Evolutionary conservation across 1,140 invertebrate genomes (phyloP).

Genomic region (Pogonus chalceus): DNA sequence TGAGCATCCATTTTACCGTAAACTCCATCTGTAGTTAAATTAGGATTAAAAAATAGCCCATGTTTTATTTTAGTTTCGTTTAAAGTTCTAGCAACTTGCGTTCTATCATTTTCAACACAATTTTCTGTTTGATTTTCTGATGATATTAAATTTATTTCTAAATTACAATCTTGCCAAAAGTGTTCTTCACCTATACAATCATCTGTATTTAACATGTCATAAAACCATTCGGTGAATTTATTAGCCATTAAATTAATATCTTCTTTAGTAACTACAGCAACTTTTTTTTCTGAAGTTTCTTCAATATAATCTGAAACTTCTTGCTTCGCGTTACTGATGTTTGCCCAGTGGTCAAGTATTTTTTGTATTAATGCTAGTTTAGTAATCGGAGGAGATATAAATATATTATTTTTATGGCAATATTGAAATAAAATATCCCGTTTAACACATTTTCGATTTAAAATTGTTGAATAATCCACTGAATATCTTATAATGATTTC

Average conservation of each 20-base stretch:
- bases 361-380: conserved; percentile 37
- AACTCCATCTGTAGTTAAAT: conserved; percentile 41
- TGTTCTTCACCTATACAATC: conserved; percentile 38
- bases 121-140: conserved; percentile 25
- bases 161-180: conserved; percentile 43
- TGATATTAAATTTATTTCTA: conserved; percentile 20
- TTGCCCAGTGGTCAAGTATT: conserved; percentile 35
- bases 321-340: neutral
- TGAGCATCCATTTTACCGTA: conserved; percentile 45
- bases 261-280: conserved; percentile 4
- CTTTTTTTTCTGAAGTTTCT: conserved; percentile 11
- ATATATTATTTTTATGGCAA: conserved; percentile 32
- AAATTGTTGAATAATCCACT: conserved; percentile 29
- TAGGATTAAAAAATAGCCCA: conserved; percentile 49
- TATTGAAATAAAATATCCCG: conserved; percentile 39
- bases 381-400: conserved; percentile 32
- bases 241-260: conserved; percentile 37
- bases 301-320: neutral
- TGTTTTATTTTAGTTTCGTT: conserved; percentile 34
- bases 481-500: conserved; percentile 35
- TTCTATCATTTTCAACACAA: conserved; percentile 21
- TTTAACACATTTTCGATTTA: conserved; percentile 37
- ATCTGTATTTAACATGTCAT: conserved; percentile 41
- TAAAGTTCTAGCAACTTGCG: conserved; percentile 32
- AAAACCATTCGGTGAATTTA: conserved; percentile 52